phyloP scores from a whole-genome alignment of 2,888 invertebrate genomes.

The Hymenopus coronatus region DNA sequence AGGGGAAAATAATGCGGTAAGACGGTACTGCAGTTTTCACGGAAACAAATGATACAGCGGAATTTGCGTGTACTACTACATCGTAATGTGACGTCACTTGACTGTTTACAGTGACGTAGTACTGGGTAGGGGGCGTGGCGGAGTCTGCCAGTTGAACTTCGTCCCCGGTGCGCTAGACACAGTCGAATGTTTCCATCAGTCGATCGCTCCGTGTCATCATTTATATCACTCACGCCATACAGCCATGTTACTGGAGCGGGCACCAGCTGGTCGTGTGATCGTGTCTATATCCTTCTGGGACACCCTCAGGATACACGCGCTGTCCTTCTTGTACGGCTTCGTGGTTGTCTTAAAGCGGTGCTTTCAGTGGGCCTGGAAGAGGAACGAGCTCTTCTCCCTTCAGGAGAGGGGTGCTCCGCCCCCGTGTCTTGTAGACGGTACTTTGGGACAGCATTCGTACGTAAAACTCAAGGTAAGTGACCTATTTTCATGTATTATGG shows the following conservation, averaged over 20 bases:
- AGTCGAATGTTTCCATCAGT: not conserved
- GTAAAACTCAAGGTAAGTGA: slow-evolving; percentile 60
- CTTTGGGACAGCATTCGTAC: slow-evolving; percentile 61
- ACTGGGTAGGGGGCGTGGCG: not conserved
- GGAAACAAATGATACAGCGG: too few relatives aligned
- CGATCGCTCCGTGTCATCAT: not conserved
- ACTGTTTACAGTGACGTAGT: not conserved
- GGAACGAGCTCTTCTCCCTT: slow-evolving; percentile 47
- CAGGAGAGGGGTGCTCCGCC: slow-evolving; percentile 58
- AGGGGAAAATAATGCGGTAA: too few relatives aligned
- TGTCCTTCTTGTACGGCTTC: slow-evolving; percentile 52
- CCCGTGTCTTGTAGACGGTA: slow-evolving; percentile 56
- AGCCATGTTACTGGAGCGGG: not conserved
- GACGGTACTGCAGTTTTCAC: too few relatives aligned
- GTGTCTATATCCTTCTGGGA: slow-evolving; percentile 52
- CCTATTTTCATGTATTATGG: too few relatives aligned
- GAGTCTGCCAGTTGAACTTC: not conserved
- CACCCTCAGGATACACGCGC: slow-evolving; percentile 49
- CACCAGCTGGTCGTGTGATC: slow-evolving; percentile 36
- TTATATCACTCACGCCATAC: not conserved
- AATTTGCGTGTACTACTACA: too few relatives aligned
- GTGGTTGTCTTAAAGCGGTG: slow-evolving; percentile 52
- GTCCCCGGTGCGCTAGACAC: not conserved
- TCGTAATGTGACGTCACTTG: not conserved
- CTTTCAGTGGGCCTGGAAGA: slow-evolving; percentile 53